These are phyloP conservation scores for Hepsetus odoe DNA, from an alignment of 2,113 vertebrate genomes.

Conservation along the genomic window DNA sequence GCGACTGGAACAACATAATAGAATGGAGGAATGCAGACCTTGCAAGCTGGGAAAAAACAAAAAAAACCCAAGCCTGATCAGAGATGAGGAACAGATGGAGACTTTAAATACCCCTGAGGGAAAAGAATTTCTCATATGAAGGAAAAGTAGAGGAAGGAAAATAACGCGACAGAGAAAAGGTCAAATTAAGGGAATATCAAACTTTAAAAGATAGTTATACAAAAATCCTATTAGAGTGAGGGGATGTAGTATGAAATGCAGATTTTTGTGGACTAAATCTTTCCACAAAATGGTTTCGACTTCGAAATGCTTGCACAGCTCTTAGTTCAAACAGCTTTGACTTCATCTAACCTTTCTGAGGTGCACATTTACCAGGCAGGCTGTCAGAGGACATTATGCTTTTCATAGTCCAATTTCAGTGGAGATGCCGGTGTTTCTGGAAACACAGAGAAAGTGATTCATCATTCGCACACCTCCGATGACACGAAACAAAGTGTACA, in stretches of 20 bases:
- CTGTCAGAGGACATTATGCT: neutral
- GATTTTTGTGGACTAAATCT: neutral
- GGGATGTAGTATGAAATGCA: neutral
- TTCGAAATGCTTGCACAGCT: neutral
- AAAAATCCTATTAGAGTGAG: too few species aligned
- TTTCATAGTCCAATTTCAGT: neutral
- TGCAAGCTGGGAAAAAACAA: neutral
- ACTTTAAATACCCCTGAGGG: neutral
- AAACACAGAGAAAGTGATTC: neutral
- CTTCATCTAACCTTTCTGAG: neutral
- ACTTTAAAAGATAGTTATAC: too few species aligned
- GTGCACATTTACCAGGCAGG: neutral
- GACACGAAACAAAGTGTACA: neutral
- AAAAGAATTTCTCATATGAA: neutral
- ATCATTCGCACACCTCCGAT: neutral
- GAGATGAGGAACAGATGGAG: neutral
- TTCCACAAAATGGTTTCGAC: neutral
- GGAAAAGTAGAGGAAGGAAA: neutral
- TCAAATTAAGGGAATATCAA: neutral
- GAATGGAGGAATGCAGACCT: neutral
- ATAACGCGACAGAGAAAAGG: neutral
- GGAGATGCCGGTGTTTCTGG: neutral
- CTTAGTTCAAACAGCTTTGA: neutral
- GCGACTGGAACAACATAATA: neutral
- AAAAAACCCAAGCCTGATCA: neutral